phyloP scores from a whole-genome alignment of 2,113 vertebrate genomes.

The Chinchilla lanigera region DNA sequence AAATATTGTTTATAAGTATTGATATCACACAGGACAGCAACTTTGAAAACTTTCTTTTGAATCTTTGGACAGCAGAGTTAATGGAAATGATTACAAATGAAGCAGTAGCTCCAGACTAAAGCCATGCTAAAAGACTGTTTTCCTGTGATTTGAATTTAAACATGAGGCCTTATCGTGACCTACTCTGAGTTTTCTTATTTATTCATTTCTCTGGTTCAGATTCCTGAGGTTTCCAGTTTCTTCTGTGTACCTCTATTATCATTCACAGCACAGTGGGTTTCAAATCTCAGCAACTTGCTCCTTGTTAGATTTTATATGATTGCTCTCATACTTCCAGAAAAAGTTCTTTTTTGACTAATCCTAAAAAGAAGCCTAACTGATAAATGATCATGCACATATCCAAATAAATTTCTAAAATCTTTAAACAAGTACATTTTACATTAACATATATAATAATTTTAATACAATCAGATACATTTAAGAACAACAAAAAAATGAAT shows the following conservation, averaged over 20 bases:
- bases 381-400: not conserved
- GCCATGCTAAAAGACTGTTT: not conserved
- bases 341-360: not conserved
- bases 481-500: not conserved
- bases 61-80: not conserved
- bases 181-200: not conserved
- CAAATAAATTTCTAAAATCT: not conserved
- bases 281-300: not conserved
- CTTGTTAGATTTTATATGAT: not conserved
- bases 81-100: not conserved
- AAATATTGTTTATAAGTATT: not conserved
- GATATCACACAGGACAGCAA: not conserved
- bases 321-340: not conserved
- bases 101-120: not conserved
- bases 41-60: not conserved
- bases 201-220: not conserved
- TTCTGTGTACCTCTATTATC: not conserved
- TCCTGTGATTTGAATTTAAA: not conserved
- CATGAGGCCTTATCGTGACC: not conserved
- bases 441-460: not conserved
- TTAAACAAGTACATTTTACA: not conserved
- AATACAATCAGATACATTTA: not conserved
- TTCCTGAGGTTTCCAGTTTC: not conserved
- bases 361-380: not conserved
- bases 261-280: not conserved